Evolutionary conservation across 1,140 invertebrate genomes (phyloP).

Genomic region (Brachionus plicatilis): DNA sequence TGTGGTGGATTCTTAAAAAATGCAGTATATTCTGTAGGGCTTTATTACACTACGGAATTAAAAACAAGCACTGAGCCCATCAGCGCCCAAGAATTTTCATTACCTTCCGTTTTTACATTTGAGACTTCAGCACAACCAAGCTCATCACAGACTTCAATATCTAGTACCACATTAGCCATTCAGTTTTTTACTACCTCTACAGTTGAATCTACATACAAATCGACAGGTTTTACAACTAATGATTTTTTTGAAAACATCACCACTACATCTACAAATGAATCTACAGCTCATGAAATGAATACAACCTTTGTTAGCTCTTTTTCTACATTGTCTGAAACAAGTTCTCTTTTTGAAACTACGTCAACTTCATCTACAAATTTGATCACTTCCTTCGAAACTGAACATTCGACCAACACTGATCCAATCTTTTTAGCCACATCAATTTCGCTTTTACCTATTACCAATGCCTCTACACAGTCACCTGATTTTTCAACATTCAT

Average conservation of each 20-base stretch:
- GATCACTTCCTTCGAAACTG: not conserved
- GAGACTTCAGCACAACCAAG: not conserved
- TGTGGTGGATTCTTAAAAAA: slow-evolving; percentile 31
- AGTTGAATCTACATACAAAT: not conserved
- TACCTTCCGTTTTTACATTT: not conserved
- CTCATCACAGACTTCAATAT: not conserved
- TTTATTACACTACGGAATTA: not conserved
- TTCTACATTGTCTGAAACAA: not conserved
- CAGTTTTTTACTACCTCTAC: not conserved
- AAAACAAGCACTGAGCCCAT: not conserved
- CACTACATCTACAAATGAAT: not conserved
- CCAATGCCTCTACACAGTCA: not conserved
- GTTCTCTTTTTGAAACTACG: not conserved
- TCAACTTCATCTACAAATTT: not conserved
- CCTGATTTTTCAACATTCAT: not conserved
- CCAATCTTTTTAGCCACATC: not conserved
- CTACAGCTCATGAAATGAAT: not conserved
- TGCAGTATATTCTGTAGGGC: not conserved
- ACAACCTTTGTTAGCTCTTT: not conserved
- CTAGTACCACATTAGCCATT: not conserved
- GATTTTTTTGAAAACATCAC: too few relatives aligned
- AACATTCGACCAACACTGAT: not conserved
- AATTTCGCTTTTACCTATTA: not conserved
- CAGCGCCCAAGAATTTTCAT: not conserved
- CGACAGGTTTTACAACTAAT: not conserved